Conservation (phyloP, 2,113 vertebrate species). For the Oenanthe oenanthe region DNA sequence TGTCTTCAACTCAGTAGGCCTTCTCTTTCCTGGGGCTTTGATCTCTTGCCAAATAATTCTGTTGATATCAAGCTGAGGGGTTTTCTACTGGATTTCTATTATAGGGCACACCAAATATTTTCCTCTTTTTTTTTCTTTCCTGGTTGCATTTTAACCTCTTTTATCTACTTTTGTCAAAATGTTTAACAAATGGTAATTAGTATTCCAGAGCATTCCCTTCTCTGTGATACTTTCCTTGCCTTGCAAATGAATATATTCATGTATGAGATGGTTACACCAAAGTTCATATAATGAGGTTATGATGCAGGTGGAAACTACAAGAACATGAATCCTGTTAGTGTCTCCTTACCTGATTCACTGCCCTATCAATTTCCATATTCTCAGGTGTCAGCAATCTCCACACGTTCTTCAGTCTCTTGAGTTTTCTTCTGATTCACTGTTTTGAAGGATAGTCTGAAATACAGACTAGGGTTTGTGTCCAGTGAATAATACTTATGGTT, state of each 20-base stretch:
- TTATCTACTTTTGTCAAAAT: background rate
- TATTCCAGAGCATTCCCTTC: background rate
- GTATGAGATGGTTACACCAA: background rate
- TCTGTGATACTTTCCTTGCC: background rate
- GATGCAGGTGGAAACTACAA: background rate
- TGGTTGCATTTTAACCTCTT: background rate
- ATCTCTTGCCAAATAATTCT: background rate
- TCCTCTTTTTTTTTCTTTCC: background rate
- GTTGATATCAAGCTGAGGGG: background rate
- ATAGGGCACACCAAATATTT: background rate
- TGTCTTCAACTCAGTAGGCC: background rate
- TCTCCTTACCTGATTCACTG: background rate
- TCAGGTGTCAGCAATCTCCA: background rate
- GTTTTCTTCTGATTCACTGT: background rate
- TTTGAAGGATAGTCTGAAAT: background rate
- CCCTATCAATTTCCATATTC: background rate
- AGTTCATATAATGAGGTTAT: background rate
- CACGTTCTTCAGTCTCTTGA: background rate
- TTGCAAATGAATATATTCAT: background rate
- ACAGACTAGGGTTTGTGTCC: background rate
- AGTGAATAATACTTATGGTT: background rate
- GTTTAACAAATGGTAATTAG: background rate
- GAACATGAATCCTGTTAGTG: background rate
- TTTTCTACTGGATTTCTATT: background rate
- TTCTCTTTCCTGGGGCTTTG: background rate